phyloP scores from a whole-genome alignment of 2,797 vertebrate genomes.

The Acanthurus lineatus region DNA sequence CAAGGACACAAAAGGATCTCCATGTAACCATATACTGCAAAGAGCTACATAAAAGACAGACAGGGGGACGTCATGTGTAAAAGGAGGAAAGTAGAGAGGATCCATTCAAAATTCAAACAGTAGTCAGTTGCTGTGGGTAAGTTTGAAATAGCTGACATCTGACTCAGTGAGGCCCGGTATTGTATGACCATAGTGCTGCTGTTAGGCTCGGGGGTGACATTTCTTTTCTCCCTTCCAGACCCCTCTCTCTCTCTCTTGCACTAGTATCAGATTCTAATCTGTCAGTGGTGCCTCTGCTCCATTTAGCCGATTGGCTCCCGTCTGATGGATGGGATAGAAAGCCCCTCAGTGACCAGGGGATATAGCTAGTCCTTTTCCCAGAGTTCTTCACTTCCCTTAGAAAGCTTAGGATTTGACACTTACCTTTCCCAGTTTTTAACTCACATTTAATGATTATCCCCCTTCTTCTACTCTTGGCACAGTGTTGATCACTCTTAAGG shows the following conservation, averaged over 20 bases:
- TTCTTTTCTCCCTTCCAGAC: slow-evolving; percentile 65
- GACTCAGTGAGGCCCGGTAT: slow-evolving; percentile 73
- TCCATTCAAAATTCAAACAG: slow-evolving; percentile 77
- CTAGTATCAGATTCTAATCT: slow-evolving; percentile 78
- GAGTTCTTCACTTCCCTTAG: slow-evolving; percentile 35
- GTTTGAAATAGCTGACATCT: slow-evolving; percentile 79
- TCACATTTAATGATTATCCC: slow-evolving; percentile 18
- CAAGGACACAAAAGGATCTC: slow-evolving; percentile 79
- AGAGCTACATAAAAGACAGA: slow-evolving; percentile 79
- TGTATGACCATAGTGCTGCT: slow-evolving; percentile 71
- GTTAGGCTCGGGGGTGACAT: slow-evolving; percentile 73
- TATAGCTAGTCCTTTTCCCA: slow-evolving; percentile 35
- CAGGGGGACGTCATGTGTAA: slow-evolving; percentile 79
- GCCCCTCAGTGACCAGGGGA: slow-evolving; percentile 33
- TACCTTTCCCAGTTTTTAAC: slow-evolving; percentile 30
- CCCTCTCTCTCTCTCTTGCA: slow-evolving; percentile 26
- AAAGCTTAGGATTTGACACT: slow-evolving; percentile 29
- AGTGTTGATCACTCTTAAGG: background rate
- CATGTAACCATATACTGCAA: slow-evolving; percentile 82
- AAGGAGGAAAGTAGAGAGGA: slow-evolving; percentile 73
- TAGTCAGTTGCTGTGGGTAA: slow-evolving; percentile 68
- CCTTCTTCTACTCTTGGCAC: slow-evolving; percentile 5
- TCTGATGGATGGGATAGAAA: slow-evolving; percentile 64
- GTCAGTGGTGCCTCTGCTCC: slow-evolving; percentile 66
- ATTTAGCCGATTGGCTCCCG: slow-evolving; percentile 68